phyloP scores from a whole-genome alignment of 2,888 invertebrate species.

The Lepidocyrtinus sp. region DNA sequence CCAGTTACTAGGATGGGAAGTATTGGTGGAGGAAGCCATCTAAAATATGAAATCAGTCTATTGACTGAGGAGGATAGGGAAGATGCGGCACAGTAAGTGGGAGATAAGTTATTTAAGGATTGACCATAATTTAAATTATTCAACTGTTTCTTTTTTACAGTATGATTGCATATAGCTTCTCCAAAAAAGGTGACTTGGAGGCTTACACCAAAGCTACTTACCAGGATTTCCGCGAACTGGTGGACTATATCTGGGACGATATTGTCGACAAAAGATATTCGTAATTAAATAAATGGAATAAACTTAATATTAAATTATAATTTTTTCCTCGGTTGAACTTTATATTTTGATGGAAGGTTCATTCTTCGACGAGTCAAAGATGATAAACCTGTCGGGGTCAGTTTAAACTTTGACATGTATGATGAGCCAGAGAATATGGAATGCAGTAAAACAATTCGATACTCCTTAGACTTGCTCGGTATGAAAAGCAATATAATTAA shows the following conservation, averaged over 20 bases:
- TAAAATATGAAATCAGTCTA: slow-evolving; percentile 75
- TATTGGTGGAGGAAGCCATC: background rate
- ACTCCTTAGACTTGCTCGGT: slow-evolving; percentile 77
- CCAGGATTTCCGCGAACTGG: slow-evolving; percentile 80
- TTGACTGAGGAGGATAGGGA: slow-evolving; percentile 79
- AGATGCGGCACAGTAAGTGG: slow-evolving; percentile 80
- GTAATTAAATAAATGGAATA: slow-evolving; percentile 67
- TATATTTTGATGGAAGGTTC: slow-evolving; percentile 76
- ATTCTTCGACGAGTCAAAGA: slow-evolving; percentile 76
- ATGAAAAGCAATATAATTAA: too few species aligned
- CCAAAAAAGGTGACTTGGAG: slow-evolving; percentile 88
- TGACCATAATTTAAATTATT: background rate
- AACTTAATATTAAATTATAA: slow-evolving; percentile 11
- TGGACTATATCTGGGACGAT: slow-evolving; percentile 81
- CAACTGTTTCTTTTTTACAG: slow-evolving; percentile 74
- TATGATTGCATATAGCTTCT: slow-evolving; percentile 88
- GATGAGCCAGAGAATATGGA: slow-evolving; percentile 84
- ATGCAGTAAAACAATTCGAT: slow-evolving; percentile 77
- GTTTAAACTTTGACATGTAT: slow-evolving; percentile 85
- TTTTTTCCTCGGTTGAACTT: background rate
- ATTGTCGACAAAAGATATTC: slow-evolving; percentile 79
- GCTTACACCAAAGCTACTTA: slow-evolving; percentile 81
- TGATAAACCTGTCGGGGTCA: slow-evolving; percentile 79
- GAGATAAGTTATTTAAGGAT: background rate
- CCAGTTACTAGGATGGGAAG: background rate